Evolutionary conservation across 2,113 vertebrate species (phyloP), one percentile per base, ranked within the genome.

Genomic region (Paramisgurnus dabryanus): DNA sequence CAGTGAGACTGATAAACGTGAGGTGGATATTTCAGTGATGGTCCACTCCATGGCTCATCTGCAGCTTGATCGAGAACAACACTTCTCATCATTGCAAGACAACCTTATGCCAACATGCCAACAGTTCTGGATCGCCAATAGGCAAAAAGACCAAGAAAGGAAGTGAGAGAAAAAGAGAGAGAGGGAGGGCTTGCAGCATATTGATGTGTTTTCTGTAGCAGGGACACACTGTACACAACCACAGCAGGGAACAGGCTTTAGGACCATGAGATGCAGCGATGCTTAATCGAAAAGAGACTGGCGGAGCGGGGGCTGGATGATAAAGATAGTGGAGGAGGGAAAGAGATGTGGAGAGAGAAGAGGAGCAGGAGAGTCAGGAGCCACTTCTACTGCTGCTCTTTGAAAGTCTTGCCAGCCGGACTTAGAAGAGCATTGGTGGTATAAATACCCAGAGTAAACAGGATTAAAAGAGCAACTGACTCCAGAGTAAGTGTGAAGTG

Each of bases 401-500:
- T 82, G 58, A 47, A 76, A 80, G 76, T 82, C 72, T 79, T 41
- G 57, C 18, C 58, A 18, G 13, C 39, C 74, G 63, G 64, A 83
- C 55, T 80, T 67, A 82, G 67, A 73, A 70, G 27, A 50, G 77
- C 41, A 84, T 53, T 53, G 73, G 63, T 80, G 65, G 55, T 80
- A 78, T 80, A 84, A 73, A 84, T 84, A 77, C 60, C 27, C 68
- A 40, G 18, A 15, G 63, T 57, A 78, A 69, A 80, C 78, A 45
- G 73, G 80, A 79, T 82, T 86, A 84, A 66, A 82, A 69, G 45
- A 39, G 22, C 22, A 83, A 49, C 76, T 67, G 39, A 67, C 74
- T 70, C 41, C 40, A 80, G 70, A 79, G 78, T 74, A 45, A 71
- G 76, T 50, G 80, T 71, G 43, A 22, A 67, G 69, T 65, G 68